Evolutionary conservation across 2,888 invertebrate genomes (phyloP).

Genomic region (Xestia rhomboidea): DNA sequence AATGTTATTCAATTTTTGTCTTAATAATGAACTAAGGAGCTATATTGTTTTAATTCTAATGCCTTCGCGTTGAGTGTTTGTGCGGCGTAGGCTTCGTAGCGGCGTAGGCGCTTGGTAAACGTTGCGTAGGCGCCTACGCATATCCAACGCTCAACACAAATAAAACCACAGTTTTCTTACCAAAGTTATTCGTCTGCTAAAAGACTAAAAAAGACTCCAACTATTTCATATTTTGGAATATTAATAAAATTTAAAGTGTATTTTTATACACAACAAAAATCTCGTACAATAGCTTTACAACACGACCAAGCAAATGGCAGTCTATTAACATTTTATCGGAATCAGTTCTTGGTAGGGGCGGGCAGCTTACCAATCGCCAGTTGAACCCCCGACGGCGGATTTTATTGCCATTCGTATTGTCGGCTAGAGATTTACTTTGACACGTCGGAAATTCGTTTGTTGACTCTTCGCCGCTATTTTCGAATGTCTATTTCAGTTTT

Average conservation of each 20-base stretch:
- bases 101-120: not conserved
- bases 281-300: not conserved
- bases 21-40: too few relatives aligned
- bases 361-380: slow-evolving; percentile 83
- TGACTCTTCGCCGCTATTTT: slow-evolving; percentile 82
- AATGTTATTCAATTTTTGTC: too few relatives aligned
- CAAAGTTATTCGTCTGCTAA: not conserved
- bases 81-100: not conserved
- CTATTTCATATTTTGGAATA: not conserved
- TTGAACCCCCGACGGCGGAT: slow-evolving; percentile 82
- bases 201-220: not conserved
- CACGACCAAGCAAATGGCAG: slow-evolving; percentile 12
- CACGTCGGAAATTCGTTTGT: slow-evolving; percentile 88
- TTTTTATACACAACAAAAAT: not conserved
- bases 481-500: slow-evolving; percentile 72
- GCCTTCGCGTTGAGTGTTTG: not conserved
- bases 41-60: not conserved
- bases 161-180: not conserved
- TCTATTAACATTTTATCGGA: slow-evolving; percentile 50
- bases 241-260: not conserved
- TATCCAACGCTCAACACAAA: not conserved
- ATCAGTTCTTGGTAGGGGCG: slow-evolving; percentile 75
- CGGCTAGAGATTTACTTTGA: slow-evolving; percentile 89
- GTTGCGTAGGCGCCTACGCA: slow-evolving; percentile 1
- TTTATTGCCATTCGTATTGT: slow-evolving; percentile 90